phyloP scores from a whole-genome alignment of 2,113 vertebrate species.

The Chaetura pelagica region DNA sequence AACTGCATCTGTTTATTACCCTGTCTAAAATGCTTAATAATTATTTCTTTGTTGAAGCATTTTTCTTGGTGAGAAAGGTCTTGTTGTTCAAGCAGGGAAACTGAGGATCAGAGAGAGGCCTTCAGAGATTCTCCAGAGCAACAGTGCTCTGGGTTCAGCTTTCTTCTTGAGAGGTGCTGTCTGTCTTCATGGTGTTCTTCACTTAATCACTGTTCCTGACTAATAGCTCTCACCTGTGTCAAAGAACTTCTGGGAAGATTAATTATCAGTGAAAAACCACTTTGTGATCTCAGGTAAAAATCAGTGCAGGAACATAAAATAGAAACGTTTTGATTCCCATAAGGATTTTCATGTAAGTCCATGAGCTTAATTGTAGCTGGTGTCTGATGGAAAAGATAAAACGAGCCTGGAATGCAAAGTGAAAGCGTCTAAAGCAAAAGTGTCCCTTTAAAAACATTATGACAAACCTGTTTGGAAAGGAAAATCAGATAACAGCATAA shows the following conservation, averaged over 20 bases:
- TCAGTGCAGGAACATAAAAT: fast-evolving
- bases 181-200: background rate
- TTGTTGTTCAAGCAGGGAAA: background rate
- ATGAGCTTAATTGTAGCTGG: conserved; percentile 6
- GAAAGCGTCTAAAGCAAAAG: background rate
- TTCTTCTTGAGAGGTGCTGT: background rate
- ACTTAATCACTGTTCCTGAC: background rate
- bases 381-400: background rate
- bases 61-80: background rate
- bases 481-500: background rate
- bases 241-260: background rate
- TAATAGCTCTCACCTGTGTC: background rate
- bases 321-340: background rate
- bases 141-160: background rate
- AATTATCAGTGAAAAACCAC: background rate
- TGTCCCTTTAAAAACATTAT: background rate
- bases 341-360: background rate
- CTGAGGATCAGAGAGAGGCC: background rate
- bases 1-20: background rate
- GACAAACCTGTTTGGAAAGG: background rate
- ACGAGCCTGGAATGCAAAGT: background rate
- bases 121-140: background rate
- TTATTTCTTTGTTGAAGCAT: background rate
- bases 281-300: background rate
- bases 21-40: background rate